phyloP scores from a whole-genome alignment of 2,113 vertebrate species.

The Atlantisia rogersi region DNA sequence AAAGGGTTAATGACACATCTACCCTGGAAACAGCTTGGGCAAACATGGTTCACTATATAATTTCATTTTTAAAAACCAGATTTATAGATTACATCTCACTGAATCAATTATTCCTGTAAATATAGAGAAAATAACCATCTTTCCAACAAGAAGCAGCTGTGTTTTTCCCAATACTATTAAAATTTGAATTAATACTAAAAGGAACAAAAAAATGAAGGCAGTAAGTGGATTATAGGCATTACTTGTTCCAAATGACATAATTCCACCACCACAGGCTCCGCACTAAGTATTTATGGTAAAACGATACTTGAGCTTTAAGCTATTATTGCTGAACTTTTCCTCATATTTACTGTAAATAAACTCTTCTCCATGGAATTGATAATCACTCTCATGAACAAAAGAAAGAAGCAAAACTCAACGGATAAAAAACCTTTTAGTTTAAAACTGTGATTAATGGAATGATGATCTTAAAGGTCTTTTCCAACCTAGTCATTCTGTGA shows the following conservation, averaged over 20 bases:
- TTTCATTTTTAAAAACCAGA: slow-evolving; percentile 38
- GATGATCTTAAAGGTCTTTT: too few relatives aligned
- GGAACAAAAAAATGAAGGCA: slow-evolving; percentile 20
- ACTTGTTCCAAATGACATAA: slow-evolving; percentile 44
- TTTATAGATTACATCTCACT: slow-evolving; percentile 38
- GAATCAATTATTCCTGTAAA: slow-evolving; percentile 49
- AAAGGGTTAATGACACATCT: slow-evolving; percentile 24
- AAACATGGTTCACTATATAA: slow-evolving; percentile 26
- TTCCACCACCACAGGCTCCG: slow-evolving; percentile 27
- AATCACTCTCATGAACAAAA: background rate
- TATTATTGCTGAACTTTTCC: background rate
- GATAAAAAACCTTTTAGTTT: background rate
- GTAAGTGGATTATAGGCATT: slow-evolving; percentile 35
- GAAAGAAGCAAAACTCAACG: background rate
- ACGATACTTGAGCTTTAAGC: slow-evolving; percentile 35
- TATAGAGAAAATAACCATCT: slow-evolving; percentile 11
- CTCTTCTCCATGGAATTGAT: background rate
- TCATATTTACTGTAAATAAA: slow-evolving; percentile 39
- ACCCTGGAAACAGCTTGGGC: slow-evolving; percentile 19
- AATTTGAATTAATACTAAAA: slow-evolving; percentile 54
- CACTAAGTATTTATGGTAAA: slow-evolving; percentile 41
- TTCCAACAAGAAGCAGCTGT: slow-evolving; percentile 46
- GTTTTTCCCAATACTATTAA: slow-evolving; percentile 57
- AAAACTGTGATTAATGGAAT: background rate
- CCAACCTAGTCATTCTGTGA: too few relatives aligned